phyloP scores from a whole-genome alignment of 2,113 vertebrate species.

The Atherinomorus stipes region DNA sequence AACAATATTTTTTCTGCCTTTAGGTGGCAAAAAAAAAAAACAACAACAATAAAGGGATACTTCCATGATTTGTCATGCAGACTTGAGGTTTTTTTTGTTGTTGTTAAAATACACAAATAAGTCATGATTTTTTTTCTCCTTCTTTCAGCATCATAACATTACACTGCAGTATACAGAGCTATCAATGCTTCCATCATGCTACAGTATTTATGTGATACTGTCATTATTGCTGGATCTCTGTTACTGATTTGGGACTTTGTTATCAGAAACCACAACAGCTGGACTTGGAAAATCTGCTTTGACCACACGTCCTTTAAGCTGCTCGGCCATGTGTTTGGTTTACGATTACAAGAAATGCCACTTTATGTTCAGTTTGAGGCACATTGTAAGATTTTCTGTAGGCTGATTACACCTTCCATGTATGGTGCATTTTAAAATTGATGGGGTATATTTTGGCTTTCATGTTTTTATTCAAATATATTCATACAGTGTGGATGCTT shows the following conservation, averaged over 20 bases:
- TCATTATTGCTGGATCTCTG: neutral
- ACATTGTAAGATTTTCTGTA: neutral
- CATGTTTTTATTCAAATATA: too few relatives aligned
- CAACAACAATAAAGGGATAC: too few relatives aligned
- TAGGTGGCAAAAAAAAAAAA: too few relatives aligned
- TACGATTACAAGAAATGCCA: neutral
- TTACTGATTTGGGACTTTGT: neutral
- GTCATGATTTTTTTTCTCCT: neutral
- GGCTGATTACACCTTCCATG: too few relatives aligned
- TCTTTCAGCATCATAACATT: neutral
- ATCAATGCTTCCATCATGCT: neutral
- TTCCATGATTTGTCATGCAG: too few relatives aligned
- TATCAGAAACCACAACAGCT: neutral
- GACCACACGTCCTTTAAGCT: neutral
- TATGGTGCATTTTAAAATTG: too few relatives aligned
- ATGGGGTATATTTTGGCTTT: too few relatives aligned
- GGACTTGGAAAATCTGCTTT: neutral
- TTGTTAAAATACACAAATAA: too few relatives aligned
- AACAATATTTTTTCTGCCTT: neutral
- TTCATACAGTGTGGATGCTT: too few relatives aligned
- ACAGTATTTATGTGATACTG: neutral
- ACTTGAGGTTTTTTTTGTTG: too few relatives aligned
- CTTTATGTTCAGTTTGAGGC: neutral
- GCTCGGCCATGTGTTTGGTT: too few relatives aligned
- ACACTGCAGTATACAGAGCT: neutral